Percentiles rank a stretch among this genome's conserved stretches.
These are phyloP conservation scores for Astyanax mexicanus DNA, from an alignment of 2,797 vertebrate genomes.

Conservation along the genomic window DNA sequence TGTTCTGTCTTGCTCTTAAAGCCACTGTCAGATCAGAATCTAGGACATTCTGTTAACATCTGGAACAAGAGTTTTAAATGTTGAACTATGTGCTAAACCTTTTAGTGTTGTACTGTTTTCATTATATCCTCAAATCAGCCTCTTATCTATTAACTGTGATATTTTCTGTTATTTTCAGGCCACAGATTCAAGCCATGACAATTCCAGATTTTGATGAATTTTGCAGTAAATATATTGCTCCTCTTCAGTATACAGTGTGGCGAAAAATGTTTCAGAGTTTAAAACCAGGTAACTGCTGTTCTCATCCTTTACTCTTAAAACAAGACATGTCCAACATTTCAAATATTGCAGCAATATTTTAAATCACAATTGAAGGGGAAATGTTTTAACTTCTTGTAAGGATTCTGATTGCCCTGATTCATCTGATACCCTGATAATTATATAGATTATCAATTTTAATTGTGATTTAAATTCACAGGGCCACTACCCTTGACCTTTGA, in stretches of 20 bases:
- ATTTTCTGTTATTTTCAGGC: slow-evolving; percentile 57
- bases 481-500: slow-evolving; percentile 82
- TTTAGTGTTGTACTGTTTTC: not conserved
- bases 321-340: too few species aligned
- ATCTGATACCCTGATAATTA: not conserved
- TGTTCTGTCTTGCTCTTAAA: not conserved
- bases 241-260: slow-evolving; percentile 87
- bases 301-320: not conserved
- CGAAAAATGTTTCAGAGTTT: slow-evolving; percentile 82
- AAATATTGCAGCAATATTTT: too few species aligned
- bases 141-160: not conserved
- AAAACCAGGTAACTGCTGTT: slow-evolving; percentile 73
- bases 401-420: not conserved
- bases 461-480: slow-evolving; percentile 67
- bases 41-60: not conserved
- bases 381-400: not conserved
- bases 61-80: not conserved
- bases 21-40: slow-evolving; percentile 1
- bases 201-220: slow-evolving; percentile 70
- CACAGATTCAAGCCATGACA: slow-evolving; percentile 57
- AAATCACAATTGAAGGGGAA: not conserved
- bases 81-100: not conserved
- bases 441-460: not conserved
- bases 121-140: not conserved
- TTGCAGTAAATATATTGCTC: slow-evolving; percentile 75